phyloP scores from a whole-genome alignment of 2,113 vertebrate species.

The Arenaria interpres region DNA sequence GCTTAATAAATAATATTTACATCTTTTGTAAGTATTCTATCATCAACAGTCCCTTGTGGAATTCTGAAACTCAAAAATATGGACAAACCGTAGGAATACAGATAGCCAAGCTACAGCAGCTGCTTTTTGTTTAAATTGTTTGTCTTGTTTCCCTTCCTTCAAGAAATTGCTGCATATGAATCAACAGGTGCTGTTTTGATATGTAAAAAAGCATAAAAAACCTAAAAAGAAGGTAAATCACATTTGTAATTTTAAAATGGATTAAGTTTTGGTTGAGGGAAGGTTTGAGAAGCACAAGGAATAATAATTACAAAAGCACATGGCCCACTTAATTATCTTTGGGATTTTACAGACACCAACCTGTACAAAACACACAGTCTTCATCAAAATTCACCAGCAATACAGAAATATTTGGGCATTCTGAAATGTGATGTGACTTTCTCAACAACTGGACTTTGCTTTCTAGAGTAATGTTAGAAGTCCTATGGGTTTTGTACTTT shows the following conservation, averaged over 20 bases:
- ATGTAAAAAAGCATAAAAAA: background rate
- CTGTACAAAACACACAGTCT: background rate
- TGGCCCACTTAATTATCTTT: background rate
- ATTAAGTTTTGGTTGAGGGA: background rate
- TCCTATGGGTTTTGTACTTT: background rate
- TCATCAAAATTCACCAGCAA: background rate
- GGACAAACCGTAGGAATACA: background rate
- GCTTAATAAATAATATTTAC: background rate
- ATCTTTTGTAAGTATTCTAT: background rate
- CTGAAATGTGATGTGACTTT: background rate
- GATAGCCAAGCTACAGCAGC: background rate
- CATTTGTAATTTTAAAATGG: background rate
- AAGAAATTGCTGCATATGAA: background rate
- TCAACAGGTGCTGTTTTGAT: background rate
- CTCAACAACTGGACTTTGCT: background rate
- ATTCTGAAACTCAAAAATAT: background rate
- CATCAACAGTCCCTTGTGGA: background rate
- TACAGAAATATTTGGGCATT: background rate
- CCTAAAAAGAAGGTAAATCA: background rate
- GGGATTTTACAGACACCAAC: background rate
- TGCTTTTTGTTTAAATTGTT: background rate
- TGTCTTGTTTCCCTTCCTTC: background rate
- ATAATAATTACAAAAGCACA: background rate
- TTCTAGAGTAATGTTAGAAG: background rate
- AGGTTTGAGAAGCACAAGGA: background rate